Percentiles rank a stretch among this genome's conserved stretches.
Evolutionary conservation across 2,797 vertebrate species (phyloP).

Genomic region (Leptodactylus fallax): DNA sequence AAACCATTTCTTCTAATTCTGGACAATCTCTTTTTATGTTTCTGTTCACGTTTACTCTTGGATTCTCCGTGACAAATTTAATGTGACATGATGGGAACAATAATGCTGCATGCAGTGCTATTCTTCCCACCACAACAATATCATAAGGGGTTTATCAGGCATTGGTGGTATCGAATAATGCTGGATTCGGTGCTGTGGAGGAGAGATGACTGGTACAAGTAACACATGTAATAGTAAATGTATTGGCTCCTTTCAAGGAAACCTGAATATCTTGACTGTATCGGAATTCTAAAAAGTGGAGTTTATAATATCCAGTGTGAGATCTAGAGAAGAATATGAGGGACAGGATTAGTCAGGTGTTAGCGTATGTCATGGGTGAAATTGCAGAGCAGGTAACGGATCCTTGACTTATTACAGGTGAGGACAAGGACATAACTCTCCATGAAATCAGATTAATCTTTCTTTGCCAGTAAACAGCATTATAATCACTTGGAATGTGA

Average conservation of each 20-base stretch:
- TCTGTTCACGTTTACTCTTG: no score
- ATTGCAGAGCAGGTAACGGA: not conserved
- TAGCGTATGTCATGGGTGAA: not conserved
- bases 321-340: not conserved
- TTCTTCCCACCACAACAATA: no score
- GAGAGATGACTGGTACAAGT: no score
- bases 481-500: conserved; percentile 80
- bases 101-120: no score
- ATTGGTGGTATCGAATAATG: no score
- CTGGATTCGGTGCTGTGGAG: no score
- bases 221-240: conserved; percentile 63
- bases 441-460: conserved; percentile 64
- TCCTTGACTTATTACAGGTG: not conserved
- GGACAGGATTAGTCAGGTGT: not conserved
- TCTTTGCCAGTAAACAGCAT: conserved; percentile 64
- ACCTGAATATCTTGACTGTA: no score
- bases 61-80: no score
- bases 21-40: no score
- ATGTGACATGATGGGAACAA: no score
- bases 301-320: not conserved
- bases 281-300: not conserved
- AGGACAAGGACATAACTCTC: conserved; percentile 44
- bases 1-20: no score
- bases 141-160: no score
- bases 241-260: not conserved